Evolutionary conservation across 1,140 invertebrate genomes (phyloP), one percentile per base, ranked within the genome.

Genomic region (Pantala flavescens): DNA sequence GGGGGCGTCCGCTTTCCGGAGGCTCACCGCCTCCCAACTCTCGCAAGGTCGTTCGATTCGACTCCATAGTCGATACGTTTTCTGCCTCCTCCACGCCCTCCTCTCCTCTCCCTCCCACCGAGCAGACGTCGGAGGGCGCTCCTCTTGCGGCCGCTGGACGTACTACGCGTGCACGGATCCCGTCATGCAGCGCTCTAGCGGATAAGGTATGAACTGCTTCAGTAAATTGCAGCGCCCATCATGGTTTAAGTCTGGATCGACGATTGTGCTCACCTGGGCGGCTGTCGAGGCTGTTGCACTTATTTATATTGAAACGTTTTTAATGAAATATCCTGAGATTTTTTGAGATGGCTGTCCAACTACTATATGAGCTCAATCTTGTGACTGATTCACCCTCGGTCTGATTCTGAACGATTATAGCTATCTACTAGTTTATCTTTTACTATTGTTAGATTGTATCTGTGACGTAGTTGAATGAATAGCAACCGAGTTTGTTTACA

Each of bases 41-140:
- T 24, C 87, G 87, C 79, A 88, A 87, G 79, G 81, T 87, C 72
- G 87, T 88, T 23, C 82, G 87, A 28, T 88, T 88, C 80, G 86
- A 88, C 80, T 87, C 86, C 5, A 82, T 86, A 76, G 86, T 88
- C 77, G 86, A 87, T 78, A 88, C 87, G n/a, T 87, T 86, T 79
- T 87, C 86, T 55, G 84, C 87, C 75, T 86, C 87, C 24, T 63
- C 49, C 3, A 71, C 73, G 7, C 43, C 24, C 36, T 23, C 43
- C 63, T 74, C 43, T 70, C 55, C 73, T 43, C 73, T 21, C 73
- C 24, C 43, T 70, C 63, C 19, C 43, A 10, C 73, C 43, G 73
- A 21, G 43, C 42, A 21, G 36, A 23, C 23, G 49, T 28, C 71
- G 71, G 36, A 36, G 49, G 49, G 49, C 49, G 49, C 49, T 3